Evolutionary conservation across 2,797 vertebrate species (phyloP), one percentile per base, ranked within the genome.

Genomic region (Oreochromis mossambicus): DNA sequence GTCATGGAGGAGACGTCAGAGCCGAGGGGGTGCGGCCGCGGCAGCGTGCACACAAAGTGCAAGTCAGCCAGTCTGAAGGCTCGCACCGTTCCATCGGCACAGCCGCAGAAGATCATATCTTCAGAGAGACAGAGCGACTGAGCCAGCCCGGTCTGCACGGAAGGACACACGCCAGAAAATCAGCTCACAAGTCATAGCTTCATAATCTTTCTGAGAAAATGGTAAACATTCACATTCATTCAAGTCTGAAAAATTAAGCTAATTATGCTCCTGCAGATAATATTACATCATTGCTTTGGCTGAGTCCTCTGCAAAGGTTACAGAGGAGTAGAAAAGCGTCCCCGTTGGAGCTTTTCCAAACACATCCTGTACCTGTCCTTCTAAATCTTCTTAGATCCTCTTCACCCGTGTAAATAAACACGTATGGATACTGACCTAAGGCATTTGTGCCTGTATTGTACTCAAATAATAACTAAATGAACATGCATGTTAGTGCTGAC

Each of bases 41-140:
- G 98, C 90, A 99, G 94, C 0, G 98, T 98, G 87, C 96, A 96
- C 86, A 98, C 95, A 56, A 98, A 98, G 88, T 95, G 96, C 83
- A 99, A 96, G 93, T 99, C 98, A 7, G 91, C 91, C 2, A 97
- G 95, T 77, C 96, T 97, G 93, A 99, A 99, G 87, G 97, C 96
- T 46, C 97, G 96, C 66, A 99, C 97, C 0, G 96, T 97, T n/a
- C 98, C 98, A 0, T 98, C 97, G 1, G 98, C 97, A 1, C 98
- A 98, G 80, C 97, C 98, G n/a, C 98, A 99, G 96, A 99, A 99
- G 93, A 99, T 97, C 92, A 97, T 94, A 29, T 98, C 97, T 3
- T 98, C 97, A 7, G 97, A 98, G 88, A 99, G 96, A n/a, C 96
- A 97, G 92, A 99, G 97, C 85, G 97, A 97, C 89, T 97, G 97